Evolutionary conservation across 1,140 invertebrate species (phyloP).

Genomic region (Ruditapes philippinarum): DNA sequence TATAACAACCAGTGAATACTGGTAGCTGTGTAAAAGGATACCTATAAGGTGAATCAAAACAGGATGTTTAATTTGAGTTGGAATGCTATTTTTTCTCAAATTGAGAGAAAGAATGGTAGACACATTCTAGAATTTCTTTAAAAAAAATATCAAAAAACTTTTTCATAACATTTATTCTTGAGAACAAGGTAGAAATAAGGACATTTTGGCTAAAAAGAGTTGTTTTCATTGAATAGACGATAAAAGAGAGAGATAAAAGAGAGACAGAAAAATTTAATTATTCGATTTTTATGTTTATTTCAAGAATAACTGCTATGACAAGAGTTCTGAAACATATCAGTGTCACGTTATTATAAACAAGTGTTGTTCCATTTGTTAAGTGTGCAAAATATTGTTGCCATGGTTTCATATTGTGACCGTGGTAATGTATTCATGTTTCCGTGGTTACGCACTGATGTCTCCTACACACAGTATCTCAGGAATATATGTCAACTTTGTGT

Average conservation of each 20-base stretch:
- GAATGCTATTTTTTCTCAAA: not conserved
- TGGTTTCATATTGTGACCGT: constrained; percentile 41
- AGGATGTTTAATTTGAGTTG: no score
- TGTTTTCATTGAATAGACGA: no score
- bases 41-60: no score
- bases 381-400: constrained; percentile 31
- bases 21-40: no score
- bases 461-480: constrained; percentile 60
- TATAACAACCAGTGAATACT: no score
- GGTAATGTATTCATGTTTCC: constrained; percentile 37
- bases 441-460: constrained; percentile 49
- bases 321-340: constrained; percentile 39
- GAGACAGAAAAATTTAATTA: no score
- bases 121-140: not conserved
- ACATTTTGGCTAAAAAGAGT: no score
- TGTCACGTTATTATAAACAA: constrained; percentile 31
- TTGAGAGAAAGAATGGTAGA: not conserved
- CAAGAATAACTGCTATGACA: constrained; percentile 14
- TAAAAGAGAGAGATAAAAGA: no score
- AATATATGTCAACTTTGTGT: constrained; percentile 58
- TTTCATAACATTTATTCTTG: not conserved
- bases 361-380: constrained; percentile 23
- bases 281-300: not conserved
- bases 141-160: not conserved
- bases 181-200: not conserved